Base-by-base conservation (phyloP, 2,888 invertebrate species). In the Cordilura impudica region DNA sequence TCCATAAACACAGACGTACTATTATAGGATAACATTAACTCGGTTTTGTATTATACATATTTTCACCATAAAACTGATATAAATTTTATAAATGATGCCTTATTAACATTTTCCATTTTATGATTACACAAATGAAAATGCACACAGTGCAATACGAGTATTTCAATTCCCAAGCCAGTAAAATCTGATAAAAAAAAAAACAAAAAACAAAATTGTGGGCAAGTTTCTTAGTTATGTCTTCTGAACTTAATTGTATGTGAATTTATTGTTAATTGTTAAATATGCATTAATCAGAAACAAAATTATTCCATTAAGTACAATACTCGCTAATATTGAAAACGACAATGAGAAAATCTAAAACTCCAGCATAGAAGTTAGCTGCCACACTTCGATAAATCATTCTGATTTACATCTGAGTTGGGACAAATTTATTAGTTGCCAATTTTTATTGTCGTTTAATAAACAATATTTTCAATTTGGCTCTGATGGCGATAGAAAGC, bases 181-280 rank as follows among this genome's bases (percentile, higher is more conserved):
- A 3, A 21, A 61, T 19, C 70, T 39, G 7, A 39, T 39, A 39
- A 39, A 39, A n/a, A n/a, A n/a, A n/a, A n/a, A n/a, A n/a, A n/a
- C n/a, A n/a, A n/a, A n/a, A n/a, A 39, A n/a, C 12, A n/a, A 39
- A 39, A n/a, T 23, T 51, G 51, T 26, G 10, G 10, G 45, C 16
- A 8, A 18, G 18, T 47, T 18, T 47, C 8, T 23, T 39, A 21
- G 35, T 23, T 49, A 49, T 19, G 51, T 14, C 14, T 39, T 39
- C 23, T 51, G 60, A 60, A 60, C 3, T 70, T 39, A 70, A 70
- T 70, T 70, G 23, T 18, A 39, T 51, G 39, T n/a, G 16, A 58
- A 49, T 58, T 58, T 60, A 19, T 70, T 29, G 18, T 51, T 23
- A 26, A 39, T 60, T 60, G 53, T 18, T 14, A 60, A 58, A 35